Conservation (phyloP, 2,113 vertebrate genomes). For the Callocephalon fimbriatum region DNA sequence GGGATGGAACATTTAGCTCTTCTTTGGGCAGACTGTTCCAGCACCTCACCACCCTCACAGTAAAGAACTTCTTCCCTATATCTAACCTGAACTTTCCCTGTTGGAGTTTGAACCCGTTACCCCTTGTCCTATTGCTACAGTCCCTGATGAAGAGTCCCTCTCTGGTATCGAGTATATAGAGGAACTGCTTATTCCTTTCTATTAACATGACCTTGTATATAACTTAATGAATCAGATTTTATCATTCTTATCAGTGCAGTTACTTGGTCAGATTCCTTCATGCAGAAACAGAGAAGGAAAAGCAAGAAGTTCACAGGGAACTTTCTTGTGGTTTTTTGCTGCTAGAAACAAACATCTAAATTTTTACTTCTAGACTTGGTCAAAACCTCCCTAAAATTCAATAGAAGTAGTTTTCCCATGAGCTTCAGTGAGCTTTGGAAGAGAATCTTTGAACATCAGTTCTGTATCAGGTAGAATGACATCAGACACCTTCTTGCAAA, state of each 20-base stretch:
- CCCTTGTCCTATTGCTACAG: background rate
- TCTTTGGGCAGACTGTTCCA: background rate
- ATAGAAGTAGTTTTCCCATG: background rate
- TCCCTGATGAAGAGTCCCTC: background rate
- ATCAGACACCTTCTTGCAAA: background rate
- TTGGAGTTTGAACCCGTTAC: background rate
- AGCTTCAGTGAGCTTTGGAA: background rate
- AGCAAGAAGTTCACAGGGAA: background rate
- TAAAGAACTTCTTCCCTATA: background rate
- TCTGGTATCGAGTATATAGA: background rate
- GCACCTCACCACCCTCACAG: background rate
- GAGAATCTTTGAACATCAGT: background rate
- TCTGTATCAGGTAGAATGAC: background rate
- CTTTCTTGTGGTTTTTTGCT: background rate
- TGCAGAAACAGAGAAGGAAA: background rate
- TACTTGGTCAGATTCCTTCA: background rate
- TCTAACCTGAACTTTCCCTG: background rate
- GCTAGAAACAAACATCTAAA: fast-evolving
- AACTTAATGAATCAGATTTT: background rate
- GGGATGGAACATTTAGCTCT: background rate
- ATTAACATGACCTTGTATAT: background rate
- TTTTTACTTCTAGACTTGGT: background rate
- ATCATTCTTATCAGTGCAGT: background rate
- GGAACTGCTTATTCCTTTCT: background rate
- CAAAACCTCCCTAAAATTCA: background rate